phyloP scores from a whole-genome alignment of 2,797 vertebrate genomes.

The Micromesistius poutassou region DNA sequence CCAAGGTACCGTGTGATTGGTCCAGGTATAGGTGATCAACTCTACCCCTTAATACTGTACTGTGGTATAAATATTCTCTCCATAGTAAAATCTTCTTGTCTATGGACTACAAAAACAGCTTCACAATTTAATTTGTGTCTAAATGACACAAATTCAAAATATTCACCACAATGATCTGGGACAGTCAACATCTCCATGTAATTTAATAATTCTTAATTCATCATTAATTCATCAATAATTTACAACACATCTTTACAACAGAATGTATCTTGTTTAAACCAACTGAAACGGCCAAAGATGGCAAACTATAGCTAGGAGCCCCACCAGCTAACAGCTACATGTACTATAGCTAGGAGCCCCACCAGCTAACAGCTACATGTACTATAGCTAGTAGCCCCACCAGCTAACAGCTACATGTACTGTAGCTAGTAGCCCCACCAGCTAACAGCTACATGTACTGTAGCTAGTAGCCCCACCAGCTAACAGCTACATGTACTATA shows the following conservation, averaged over 20 bases:
- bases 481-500: too few relatives aligned
- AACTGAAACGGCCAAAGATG: slow-evolving; percentile 1
- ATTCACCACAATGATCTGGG: slow-evolving; percentile 2
- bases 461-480: too few relatives aligned
- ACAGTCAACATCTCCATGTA: slow-evolving; percentile 4
- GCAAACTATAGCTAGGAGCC: background rate
- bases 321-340: too few relatives aligned
- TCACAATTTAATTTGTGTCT: background rate
- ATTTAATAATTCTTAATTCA: slow-evolving; percentile 2
- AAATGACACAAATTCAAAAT: slow-evolving; percentile 4
- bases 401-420: too few relatives aligned
- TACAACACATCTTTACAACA: slow-evolving; percentile 4
- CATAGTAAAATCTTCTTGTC: background rate
- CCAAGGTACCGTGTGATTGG: background rate
- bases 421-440: too few relatives aligned
- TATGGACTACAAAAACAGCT: slow-evolving; percentile 7
- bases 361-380: too few relatives aligned
- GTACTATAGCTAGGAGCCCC: too few relatives aligned
- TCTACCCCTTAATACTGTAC: slow-evolving; percentile 2
- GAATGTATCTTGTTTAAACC: background rate
- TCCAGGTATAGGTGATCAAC: background rate
- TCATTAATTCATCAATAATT: slow-evolving; percentile 2
- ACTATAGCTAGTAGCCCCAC: too few relatives aligned
- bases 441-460: too few relatives aligned
- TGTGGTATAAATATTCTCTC: slow-evolving; percentile 2